Evolutionary conservation across 2,888 invertebrate genomes (phyloP).

Genomic region (Gortyna flavago): DNA sequence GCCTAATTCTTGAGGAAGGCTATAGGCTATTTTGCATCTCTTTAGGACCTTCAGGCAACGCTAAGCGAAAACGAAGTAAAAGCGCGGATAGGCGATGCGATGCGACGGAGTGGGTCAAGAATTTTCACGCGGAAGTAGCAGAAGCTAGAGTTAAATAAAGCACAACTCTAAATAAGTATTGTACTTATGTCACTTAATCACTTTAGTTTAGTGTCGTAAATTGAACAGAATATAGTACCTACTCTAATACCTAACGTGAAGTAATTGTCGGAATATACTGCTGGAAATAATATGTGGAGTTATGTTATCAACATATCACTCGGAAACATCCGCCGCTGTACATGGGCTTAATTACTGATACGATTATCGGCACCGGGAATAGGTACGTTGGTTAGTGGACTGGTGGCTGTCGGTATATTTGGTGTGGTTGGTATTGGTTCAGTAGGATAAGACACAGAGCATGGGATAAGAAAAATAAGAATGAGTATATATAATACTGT

Average conservation of each 20-base stretch:
- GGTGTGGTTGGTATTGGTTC: too few species aligned
- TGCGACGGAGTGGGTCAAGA: too few species aligned
- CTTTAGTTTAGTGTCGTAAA: not conserved
- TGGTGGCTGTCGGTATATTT: not conserved
- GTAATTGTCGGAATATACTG: slow-evolving; percentile 2
- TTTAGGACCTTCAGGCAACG: too few species aligned
- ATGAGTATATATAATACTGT: too few species aligned
- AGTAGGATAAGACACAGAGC: too few species aligned
- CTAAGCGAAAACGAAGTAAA: too few species aligned
- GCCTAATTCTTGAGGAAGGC: too few species aligned
- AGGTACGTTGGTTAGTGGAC: not conserved
- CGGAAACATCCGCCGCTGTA: slow-evolving; percentile 23
- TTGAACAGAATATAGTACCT: not conserved
- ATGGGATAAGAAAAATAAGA: too few species aligned
- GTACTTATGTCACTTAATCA: not conserved
- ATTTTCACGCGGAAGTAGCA: too few species aligned
- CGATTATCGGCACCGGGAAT: slow-evolving; percentile 30
- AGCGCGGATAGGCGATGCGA: too few species aligned
- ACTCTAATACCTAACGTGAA: too few species aligned
- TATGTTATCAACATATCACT: slow-evolving; percentile 29
- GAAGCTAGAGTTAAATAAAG: not conserved
- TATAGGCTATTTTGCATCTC: too few species aligned
- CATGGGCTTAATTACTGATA: slow-evolving; percentile 45
- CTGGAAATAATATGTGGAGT: slow-evolving; percentile 16
- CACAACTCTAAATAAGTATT: not conserved